phyloP scores from a whole-genome alignment of 1,140 invertebrate genomes.

The Ceratosolen solmsi region DNA sequence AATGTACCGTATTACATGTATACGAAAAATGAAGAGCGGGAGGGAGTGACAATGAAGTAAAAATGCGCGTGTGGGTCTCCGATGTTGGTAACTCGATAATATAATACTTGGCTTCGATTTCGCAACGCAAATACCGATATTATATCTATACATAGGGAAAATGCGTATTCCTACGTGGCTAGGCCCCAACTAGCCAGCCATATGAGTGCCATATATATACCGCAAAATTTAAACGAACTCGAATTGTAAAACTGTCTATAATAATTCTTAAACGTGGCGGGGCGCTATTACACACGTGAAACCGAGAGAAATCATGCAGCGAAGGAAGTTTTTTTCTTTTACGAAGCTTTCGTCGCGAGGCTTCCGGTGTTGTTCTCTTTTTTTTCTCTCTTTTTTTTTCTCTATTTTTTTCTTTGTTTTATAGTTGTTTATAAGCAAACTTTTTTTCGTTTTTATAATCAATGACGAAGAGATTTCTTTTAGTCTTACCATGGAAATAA shows the following conservation, averaged over 20 bases:
- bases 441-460: conserved; percentile 27
- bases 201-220: conserved; percentile 65
- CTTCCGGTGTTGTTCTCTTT: conserved; percentile 14
- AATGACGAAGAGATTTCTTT: neutral
- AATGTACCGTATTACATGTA: conserved; percentile 6
- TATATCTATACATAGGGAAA: conserved; percentile 47
- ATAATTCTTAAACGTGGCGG: conserved; percentile 23
- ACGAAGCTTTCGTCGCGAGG: neutral
- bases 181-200: conserved; percentile 61
- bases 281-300: conserved; percentile 6
- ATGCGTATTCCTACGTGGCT: conserved; percentile 61
- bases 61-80: conserved; percentile 19
- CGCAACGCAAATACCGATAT: conserved; percentile 3
- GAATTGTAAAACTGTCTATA: conserved; percentile 28
- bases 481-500: neutral
- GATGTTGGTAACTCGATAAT: conserved; percentile 48
- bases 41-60: neutral
- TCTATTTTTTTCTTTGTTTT: too few relatives aligned
- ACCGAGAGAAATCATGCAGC: conserved; percentile 10
- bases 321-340: conserved; percentile 21
- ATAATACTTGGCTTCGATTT: conserved; percentile 39
- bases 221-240: conserved; percentile 39
- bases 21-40: neutral
- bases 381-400: too few relatives aligned
- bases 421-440: conserved; percentile 16